These are phyloP conservation scores for Melanargia galathea DNA, from an alignment of 2,888 invertebrate genomes.

Conservation along the genomic window DNA sequence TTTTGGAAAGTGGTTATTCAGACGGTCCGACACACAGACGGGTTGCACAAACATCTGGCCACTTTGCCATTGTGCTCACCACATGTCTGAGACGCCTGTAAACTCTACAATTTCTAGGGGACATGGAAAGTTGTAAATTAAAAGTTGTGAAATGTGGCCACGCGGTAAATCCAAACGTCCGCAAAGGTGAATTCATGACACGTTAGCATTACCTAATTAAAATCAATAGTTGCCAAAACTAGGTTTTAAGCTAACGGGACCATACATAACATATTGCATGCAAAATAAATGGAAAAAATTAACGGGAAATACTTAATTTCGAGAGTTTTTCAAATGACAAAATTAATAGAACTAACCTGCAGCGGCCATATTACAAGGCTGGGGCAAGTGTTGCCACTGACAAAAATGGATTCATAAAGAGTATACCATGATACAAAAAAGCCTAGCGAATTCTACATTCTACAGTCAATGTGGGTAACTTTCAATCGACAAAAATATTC, in stretches of 20 bases:
- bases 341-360: slow-evolving; percentile 85
- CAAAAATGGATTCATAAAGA: slow-evolving; percentile 28
- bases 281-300: slow-evolving; percentile 35
- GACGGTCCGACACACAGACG: slow-evolving; percentile 37
- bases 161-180: slow-evolving; percentile 81
- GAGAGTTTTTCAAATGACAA: slow-evolving; percentile 76
- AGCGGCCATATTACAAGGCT: slow-evolving; percentile 87
- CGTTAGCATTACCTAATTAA: slow-evolving; percentile 69
- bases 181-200: slow-evolving; percentile 80
- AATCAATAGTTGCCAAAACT: slow-evolving; percentile 22
- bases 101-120: slow-evolving; percentile 35
- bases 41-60: slow-evolving; percentile 7
- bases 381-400: slow-evolving; percentile 74
- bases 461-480: not conserved
- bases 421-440: slow-evolving; percentile 24
- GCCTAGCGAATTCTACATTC: slow-evolving; percentile 22
- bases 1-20: slow-evolving; percentile 75
- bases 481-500: too few species aligned
- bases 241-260: slow-evolving; percentile 25
- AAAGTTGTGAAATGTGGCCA: slow-evolving; percentile 76
- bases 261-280: slow-evolving; percentile 29
- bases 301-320: slow-evolving; percentile 43
- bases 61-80: slow-evolving; percentile 3
- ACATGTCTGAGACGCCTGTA: slow-evolving; percentile 11
- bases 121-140: slow-evolving; percentile 41